Evolutionary conservation across 2,113 vertebrate genomes (phyloP), one percentile per base, ranked within the genome.

Genomic region (Thalassoma bifasciatum): DNA sequence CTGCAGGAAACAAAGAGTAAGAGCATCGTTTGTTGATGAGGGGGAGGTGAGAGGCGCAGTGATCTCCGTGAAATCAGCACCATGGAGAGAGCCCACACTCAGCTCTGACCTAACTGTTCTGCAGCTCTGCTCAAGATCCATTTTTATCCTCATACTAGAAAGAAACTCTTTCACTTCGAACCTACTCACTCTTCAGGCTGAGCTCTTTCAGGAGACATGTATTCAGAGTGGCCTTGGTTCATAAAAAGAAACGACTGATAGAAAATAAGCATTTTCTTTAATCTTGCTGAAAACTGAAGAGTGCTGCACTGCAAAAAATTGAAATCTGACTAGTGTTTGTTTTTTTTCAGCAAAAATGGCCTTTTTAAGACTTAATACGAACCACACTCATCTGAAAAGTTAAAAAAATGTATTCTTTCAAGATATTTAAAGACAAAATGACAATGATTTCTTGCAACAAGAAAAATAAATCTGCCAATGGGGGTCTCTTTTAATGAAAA

Each of bases 41-140:
- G 36, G 8, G 40, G 49, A 36, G 50, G 40, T 46, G 54, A 58
- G 73, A 34, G 54, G 57, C n/a, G 10, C 2, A 10, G 2, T 71
- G 37, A 38, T 40, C 23, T 50, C 6, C 2, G 36, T 34, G 56
- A 57, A 74, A 78, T 91, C 88, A 92, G 92, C 56, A 93, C 89
- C 90, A 90, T 79, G 88, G 88, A 92, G 68, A 92, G 84, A 78
- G 75, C 12, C 58, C 46, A 72, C 17, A 23, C 9, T 8, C 26
- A 21, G 12, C 12, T 24, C 38, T 40, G 50, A 10, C 50, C 50
- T 1, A 49, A 49, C 14, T 17, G 16, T 4, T 23, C 22, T 46
- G 47, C 24, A 3, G 10, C 53, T 38, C 9, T 56, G 57, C 4
- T 38, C 19, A 54, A 30, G 13, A 3, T 30, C 30, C 12, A 66